Conservation (phyloP, 2,113 vertebrate genomes). For the Cricetomys ansorgei region DNA sequence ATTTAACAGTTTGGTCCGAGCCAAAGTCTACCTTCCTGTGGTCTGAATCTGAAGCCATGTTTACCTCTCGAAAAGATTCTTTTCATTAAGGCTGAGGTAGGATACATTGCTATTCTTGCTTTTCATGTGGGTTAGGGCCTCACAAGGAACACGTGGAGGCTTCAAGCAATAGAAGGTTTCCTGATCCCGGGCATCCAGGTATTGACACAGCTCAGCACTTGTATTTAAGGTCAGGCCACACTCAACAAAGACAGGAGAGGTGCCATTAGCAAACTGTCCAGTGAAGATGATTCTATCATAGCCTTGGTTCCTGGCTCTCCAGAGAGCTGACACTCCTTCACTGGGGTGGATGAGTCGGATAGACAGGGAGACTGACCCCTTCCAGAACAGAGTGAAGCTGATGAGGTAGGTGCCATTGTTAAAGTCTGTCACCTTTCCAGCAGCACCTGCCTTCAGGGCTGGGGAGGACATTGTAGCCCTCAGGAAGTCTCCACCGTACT, state of each 20-base stretch:
- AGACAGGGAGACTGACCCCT: conserved; percentile 63
- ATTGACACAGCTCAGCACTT: conserved; percentile 50
- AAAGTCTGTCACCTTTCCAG: conserved; percentile 72
- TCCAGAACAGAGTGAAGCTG: conserved; percentile 80
- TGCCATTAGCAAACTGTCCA: conserved; percentile 68
- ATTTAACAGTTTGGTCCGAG: background rate
- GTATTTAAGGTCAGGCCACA: conserved; percentile 69
- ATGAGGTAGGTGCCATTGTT: conserved; percentile 79
- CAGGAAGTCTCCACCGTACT: conserved; percentile 79
- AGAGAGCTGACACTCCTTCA: conserved; percentile 75
- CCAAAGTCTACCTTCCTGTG: background rate
- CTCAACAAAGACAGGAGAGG: conserved; percentile 8
- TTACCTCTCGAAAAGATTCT: conserved; percentile 69
- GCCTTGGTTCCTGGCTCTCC: conserved; percentile 76
- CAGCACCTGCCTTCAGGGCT: conserved; percentile 66
- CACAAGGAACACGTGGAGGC: conserved; percentile 53
- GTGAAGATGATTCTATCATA: conserved; percentile 72
- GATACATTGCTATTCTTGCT: conserved; percentile 25
- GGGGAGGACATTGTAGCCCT: conserved; percentile 71
- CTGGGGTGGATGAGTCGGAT: conserved; percentile 81
- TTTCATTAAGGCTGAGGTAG: conserved; percentile 59
- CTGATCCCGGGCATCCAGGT: conserved; percentile 54
- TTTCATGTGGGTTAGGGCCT: conserved; percentile 9
- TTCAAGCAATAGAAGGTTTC: conserved; percentile 75
- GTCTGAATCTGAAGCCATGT: background rate